Evolutionary conservation across 2,888 invertebrate species (phyloP).

Genomic region (Sycophila texana): DNA sequence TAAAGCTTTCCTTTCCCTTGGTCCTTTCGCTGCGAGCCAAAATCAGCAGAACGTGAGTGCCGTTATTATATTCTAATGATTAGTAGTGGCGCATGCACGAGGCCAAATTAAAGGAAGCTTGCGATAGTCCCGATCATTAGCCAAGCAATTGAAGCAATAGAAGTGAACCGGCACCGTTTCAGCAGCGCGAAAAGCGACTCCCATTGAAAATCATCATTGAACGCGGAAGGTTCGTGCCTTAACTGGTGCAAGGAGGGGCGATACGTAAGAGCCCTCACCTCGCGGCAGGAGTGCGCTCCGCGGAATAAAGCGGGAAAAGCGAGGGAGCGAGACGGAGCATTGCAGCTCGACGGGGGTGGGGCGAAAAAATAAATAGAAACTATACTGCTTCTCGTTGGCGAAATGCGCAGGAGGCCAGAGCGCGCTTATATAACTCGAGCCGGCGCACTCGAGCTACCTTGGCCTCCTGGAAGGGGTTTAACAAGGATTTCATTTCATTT

Average conservation of each 20-base stretch:
- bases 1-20: no score
- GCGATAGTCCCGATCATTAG: no score
- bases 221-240: slow-evolving; percentile 15
- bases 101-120: no score
- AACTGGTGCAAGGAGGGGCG: slow-evolving; percentile 19
- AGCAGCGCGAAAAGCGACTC: not conserved
- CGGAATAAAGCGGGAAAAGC: slow-evolving; percentile 18
- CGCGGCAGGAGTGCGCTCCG: not conserved
- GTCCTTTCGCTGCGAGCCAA: no score
- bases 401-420: not conserved
- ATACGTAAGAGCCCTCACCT: slow-evolving; percentile 19
- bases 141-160: not conserved
- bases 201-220: slow-evolving; percentile 43
- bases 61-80: no score
- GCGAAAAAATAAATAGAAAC: slow-evolving; percentile 37
- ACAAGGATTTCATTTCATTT: slow-evolving; percentile 68
- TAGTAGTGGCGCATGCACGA: no score
- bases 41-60: no score
- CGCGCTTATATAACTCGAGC: slow-evolving; percentile 6
- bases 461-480: slow-evolving; percentile 54
- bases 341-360: not conserved
- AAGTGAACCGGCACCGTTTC: not conserved
- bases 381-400: slow-evolving; percentile 18
- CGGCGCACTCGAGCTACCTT: slow-evolving; percentile 13
- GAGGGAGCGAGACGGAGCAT: not conserved